Base-by-base conservation (phyloP, 2,113 vertebrate genomes). In the Gulo gulo region DNA sequence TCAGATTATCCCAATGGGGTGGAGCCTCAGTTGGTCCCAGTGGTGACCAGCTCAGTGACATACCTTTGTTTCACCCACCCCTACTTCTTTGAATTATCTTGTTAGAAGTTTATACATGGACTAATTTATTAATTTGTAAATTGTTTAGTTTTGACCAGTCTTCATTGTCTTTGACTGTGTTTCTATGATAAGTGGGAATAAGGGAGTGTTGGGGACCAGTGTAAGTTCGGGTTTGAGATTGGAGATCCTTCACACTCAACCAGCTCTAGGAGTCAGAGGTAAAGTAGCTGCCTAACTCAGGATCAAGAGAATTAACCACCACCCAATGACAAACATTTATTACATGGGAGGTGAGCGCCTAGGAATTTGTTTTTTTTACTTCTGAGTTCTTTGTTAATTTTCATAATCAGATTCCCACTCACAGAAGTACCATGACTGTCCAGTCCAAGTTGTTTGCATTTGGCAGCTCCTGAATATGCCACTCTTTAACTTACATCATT, bases 301-400 rank as follows among this genome's bases (percentile, higher is more conserved):
- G 2, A 59, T 12, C 10, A 81, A 78, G n/a, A 91, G 20, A 78
- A n/a, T 85, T 63, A 83, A 67, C 8, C 18, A 21, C 34, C 39
- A 82, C 8, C 23, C 6, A 29, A 6, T 31, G 29, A 78, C 50
- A 2, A 39, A 18, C 26, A 16, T 47, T 7, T 84, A 55, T 59
- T 47, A 93, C 42, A 18, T 67, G 47, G 24, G 80, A 90, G 39
- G 83, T 78, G 97, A 95, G 6, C 1, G 82, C 91, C 90, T 92
- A 80, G 39, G 50, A 90, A 95, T 97, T 81, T 96, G 86, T 2
- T 84, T 36, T 9, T 98, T 94, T 95, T 52, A 85, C 93, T 97
- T 97, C 95, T 59, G 59, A 97, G 50, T 93, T 97, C 91, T 96
- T 97, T 83, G 94, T 97, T 95, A 95, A 98, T 97, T 97, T 96